phyloP scores from a whole-genome alignment of 1,140 invertebrate species.

The Caenorhabditis tropicalis region DNA sequence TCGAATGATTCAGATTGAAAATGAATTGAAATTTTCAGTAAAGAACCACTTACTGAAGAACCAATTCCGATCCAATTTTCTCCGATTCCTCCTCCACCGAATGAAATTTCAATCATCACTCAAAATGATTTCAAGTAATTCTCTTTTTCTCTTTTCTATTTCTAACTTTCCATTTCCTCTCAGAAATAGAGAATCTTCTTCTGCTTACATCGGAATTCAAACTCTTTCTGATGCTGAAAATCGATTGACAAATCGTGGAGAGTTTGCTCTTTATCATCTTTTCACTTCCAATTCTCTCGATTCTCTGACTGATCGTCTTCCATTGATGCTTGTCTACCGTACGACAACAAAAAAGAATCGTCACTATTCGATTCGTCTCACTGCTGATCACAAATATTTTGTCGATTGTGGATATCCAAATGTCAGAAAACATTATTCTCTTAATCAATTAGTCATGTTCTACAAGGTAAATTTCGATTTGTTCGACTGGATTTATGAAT shows the following conservation, averaged over 20 bases:
- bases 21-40: neutral
- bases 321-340: constrained; percentile 26
- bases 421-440: constrained; percentile 22
- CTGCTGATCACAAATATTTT: neutral
- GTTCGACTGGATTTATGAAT: neutral
- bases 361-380: constrained; percentile 20
- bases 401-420: constrained; percentile 33
- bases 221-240: neutral
- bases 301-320: neutral
- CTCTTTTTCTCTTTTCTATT: neutral
- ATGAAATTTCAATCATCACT: neutral
- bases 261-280: constrained; percentile 19
- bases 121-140: neutral
- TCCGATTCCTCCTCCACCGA: too few species aligned
- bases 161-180: neutral
- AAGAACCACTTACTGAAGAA: too few species aligned
- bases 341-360: constrained; percentile 26
- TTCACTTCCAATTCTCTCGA: neutral
- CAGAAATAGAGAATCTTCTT: neutral
- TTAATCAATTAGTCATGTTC: constrained; percentile 25
- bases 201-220: constrained; percentile 9
- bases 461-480: neutral
- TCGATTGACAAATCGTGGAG: neutral
- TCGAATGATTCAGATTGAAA: neutral
- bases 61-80: too few species aligned